Percentiles rank a stretch among this genome's conserved stretches.
Conservation (phyloP, 2,797 vertebrate species). For the Muscicapa striata region DNA sequence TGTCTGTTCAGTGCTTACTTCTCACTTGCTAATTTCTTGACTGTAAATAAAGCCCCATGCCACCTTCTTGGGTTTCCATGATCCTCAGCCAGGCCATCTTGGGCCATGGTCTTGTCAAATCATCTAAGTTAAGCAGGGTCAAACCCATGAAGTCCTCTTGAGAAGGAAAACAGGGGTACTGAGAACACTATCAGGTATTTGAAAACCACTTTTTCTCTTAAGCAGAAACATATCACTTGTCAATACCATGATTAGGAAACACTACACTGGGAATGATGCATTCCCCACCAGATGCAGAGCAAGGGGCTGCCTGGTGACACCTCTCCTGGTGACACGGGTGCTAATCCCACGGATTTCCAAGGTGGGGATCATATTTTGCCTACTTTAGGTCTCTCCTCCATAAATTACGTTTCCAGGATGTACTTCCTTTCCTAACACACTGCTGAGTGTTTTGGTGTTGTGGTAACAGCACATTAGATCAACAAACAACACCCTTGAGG, state of each 20-base stretch:
- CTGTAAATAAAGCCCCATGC: constrained; percentile 43
- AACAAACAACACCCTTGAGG: background rate
- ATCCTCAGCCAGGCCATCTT: constrained; percentile 13
- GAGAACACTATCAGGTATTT: background rate
- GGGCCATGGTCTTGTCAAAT: constrained; percentile 8
- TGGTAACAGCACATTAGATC: constrained; percentile 23
- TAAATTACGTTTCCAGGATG: constrained; percentile 7
- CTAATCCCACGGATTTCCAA: constrained; percentile 48
- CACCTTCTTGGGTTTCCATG: constrained; percentile 68
- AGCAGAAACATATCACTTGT: background rate
- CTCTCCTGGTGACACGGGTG: background rate
- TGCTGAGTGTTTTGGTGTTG: background rate
- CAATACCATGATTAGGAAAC: background rate
- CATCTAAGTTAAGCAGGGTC: constrained; percentile 41
- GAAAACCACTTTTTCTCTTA: constrained; percentile 4
- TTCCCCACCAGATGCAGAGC: background rate
- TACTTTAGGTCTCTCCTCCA: constrained; percentile 34
- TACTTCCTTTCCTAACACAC: background rate
- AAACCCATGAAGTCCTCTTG: background rate
- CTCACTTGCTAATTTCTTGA: constrained; percentile 59
- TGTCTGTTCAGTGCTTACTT: constrained; percentile 33
- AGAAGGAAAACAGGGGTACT: background rate
- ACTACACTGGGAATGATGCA: background rate
- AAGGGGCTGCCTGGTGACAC: background rate
- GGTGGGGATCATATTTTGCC: constrained; percentile 49